Base-by-base conservation (phyloP, 1,140 invertebrate species). In the Ladona fulva region DNA sequence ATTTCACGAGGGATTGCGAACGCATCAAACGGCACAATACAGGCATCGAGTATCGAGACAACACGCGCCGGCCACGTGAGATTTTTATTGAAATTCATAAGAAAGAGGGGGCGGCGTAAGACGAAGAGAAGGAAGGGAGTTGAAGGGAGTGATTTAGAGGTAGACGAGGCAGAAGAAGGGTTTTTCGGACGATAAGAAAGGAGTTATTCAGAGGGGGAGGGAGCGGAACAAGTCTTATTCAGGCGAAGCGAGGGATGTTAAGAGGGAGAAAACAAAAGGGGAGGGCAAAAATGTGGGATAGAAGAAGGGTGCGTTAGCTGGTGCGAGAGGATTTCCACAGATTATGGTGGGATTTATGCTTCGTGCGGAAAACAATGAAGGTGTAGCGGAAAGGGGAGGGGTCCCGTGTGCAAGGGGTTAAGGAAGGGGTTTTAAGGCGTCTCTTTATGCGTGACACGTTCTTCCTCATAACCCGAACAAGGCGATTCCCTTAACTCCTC, bases 301-400 rank as follows among this genome's bases (percentile, higher is more conserved):
- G 44, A 52, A 11, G 44, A 12, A 19, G 52, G 52, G 52, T 66
- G 52, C 52, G 52, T 66, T 66, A 66, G 52, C 14, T 22, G 52
- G 52, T 12, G 52, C 52, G 1, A 16, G 52, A 66, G 52, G 52
- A 66, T 66, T 66, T 66, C 52, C 52, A 19, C 52, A 66, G 52
- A 66, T 66, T 66, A 66, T 66, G 52, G 52, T 19, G 52, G 52
- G 52, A 66, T 66, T 66, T 66, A 66, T 66, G 52, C 52, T 66
- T 12, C 52, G 52, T 66, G 52, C 52, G 52, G 52, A 22, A 66
- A 66, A 66, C 52, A 66, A 66, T 66, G 52, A 66, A 66, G n/a
- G 52, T 16, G 52, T 19, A 22, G 14, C 52, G 52, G 3, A 22
- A 66, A 16, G 52, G 52, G 52, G 1, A 66, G 12, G 52, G 52